Percentiles rank a stretch among this genome's conserved stretches.
Evolutionary conservation across 2,888 invertebrate species (phyloP).

Genomic region (Latheticus oryzae): DNA sequence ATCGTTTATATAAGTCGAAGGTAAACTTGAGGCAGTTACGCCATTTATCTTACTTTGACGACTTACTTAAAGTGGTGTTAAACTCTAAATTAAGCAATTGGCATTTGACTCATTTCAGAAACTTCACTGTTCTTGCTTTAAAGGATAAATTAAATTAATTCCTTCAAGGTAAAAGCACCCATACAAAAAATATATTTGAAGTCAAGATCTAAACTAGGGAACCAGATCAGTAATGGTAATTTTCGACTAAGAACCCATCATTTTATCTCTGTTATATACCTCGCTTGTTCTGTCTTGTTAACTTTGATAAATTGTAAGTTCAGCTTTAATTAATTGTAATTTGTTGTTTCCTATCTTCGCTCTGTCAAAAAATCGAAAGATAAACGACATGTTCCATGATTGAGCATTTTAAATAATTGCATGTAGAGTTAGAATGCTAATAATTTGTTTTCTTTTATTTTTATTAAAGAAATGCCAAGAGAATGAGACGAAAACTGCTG

Average conservation of each 20-base stretch:
- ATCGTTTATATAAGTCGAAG: no score
- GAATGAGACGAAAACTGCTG: no score
- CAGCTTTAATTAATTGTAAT: constrained; percentile 36
- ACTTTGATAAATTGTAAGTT: constrained; percentile 31
- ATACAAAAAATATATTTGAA: no score
- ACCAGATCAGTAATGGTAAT: constrained; percentile 13
- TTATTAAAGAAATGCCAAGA: no score
- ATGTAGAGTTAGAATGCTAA: not conserved
- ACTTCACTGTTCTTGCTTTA: no score
- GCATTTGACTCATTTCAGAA: constrained; percentile 1
- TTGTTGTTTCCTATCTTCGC: constrained; percentile 31
- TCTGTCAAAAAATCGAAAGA: constrained; percentile 18
- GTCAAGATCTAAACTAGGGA: no score
- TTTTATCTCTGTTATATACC: constrained; percentile 33
- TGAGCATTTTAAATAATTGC: not conserved
- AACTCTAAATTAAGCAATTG: constrained; percentile 7
- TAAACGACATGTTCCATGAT: constrained; percentile 14
- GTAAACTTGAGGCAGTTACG: no score
- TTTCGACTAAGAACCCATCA: constrained; percentile 10
- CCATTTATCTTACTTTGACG: not conserved
- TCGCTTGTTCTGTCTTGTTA: constrained; percentile 35
- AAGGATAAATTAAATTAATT: no score
- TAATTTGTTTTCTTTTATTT: not conserved
- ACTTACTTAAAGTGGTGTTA: not conserved
- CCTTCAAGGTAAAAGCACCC: no score